A percentile compares a stretch with the other conserved stretches of the same genome.
Evolutionary conservation across 2,888 invertebrate species (phyloP).

Genomic region (Sepioteuthis lessoniana): DNA sequence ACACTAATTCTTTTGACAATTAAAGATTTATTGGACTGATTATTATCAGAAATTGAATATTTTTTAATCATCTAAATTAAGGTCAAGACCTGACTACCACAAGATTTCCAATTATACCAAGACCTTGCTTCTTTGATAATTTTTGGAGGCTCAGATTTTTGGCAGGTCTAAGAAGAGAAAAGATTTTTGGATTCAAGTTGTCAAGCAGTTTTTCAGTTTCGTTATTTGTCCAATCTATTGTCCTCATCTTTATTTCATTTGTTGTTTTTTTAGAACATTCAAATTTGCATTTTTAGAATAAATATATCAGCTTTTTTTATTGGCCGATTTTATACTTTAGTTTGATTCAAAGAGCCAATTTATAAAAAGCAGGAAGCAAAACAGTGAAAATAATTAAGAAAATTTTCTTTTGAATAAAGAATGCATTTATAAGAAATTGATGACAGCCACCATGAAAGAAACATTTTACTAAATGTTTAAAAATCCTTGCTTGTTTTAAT

Average conservation of each 20-base stretch:
- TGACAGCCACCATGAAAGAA: too few relatives aligned
- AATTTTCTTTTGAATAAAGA: too few relatives aligned
- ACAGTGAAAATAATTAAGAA: too few relatives aligned
- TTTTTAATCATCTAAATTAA: slow-evolving; percentile 11
- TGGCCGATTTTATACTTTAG: too few relatives aligned
- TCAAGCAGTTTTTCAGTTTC: neutral
- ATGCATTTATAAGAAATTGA: too few relatives aligned
- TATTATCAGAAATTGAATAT: neutral
- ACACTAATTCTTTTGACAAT: neutral
- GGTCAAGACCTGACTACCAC: neutral
- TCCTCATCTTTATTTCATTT: neutral
- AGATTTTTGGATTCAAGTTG: neutral
- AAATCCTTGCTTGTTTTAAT: too few relatives aligned
- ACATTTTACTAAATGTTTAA: too few relatives aligned
- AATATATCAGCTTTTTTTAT: too few relatives aligned
- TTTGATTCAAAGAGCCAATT: too few relatives aligned
- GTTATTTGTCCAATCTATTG: neutral
- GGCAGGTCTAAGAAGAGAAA: neutral
- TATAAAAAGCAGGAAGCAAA: too few relatives aligned
- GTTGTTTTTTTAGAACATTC: neutral
- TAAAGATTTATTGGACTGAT: neutral
- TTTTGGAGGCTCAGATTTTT: neutral
- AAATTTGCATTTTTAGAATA: neutral
- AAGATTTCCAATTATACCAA: neutral
- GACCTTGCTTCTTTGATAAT: neutral